Evolutionary conservation across 1,140 invertebrate species (phyloP).

Genomic region (Aphidius ervi): DNA sequence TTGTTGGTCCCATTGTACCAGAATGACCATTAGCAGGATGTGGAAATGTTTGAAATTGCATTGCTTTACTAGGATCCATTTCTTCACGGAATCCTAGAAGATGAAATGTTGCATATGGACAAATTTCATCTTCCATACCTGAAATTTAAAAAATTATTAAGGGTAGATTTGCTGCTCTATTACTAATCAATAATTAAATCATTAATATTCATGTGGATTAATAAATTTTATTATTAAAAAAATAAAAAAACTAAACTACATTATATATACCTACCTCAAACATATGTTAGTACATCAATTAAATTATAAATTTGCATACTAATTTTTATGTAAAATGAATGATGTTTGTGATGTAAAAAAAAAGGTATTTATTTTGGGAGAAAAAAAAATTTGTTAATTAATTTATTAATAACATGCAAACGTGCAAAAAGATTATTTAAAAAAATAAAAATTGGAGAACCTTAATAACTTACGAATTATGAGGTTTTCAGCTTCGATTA

Average conservation of each 20-base stretch:
- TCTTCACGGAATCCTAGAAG: constrained; percentile 89
- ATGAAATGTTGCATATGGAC: constrained; percentile 91
- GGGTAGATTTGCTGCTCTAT: constrained; percentile 41
- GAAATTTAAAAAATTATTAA: constrained; percentile 37
- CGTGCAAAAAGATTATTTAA: constrained; percentile 34
- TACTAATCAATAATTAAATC: constrained; percentile 10
- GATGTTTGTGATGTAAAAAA: too few relatives aligned
- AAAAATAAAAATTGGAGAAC: constrained; percentile 24
- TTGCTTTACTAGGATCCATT: constrained; percentile 85
- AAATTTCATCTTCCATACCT: constrained; percentile 93
- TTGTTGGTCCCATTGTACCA: constrained; percentile 72
- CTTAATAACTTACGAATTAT: constrained; percentile 28
- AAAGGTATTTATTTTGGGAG: neutral
- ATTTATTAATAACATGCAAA: constrained; percentile 29
- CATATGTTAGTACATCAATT: neutral
- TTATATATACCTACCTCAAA: neutral
- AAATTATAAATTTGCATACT: neutral
- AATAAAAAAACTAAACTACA: too few relatives aligned
- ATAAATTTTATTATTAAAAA: constrained; percentile 9
- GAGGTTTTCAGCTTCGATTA: constrained; percentile 29
- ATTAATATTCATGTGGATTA: neutral
- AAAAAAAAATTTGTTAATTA: neutral
- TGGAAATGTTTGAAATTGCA: constrained; percentile 85
- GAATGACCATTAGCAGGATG: constrained; percentile 70
- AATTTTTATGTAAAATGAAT: too few relatives aligned